These are phyloP conservation scores for Gallinago solitaria DNA, from an alignment of 2,797 vertebrate genomes.

Conservation along the genomic window DNA sequence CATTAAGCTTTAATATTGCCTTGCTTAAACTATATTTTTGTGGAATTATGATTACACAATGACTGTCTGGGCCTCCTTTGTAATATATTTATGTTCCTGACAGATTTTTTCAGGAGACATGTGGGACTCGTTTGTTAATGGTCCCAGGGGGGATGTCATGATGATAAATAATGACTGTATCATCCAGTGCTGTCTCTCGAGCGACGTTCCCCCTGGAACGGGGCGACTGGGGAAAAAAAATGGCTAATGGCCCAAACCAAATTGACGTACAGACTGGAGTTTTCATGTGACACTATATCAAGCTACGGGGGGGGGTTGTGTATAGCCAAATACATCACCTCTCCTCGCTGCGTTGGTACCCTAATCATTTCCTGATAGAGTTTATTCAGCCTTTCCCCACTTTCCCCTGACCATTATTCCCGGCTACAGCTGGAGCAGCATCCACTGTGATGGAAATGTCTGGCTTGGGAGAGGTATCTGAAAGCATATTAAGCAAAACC, in stretches of 20 bases:
- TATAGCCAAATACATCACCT: neutral
- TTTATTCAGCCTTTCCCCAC: neutral
- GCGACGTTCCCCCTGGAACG: neutral
- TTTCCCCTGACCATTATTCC: neutral
- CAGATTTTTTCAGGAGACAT: neutral
- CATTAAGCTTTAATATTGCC: neutral
- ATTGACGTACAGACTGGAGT: neutral
- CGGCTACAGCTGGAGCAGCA: neutral
- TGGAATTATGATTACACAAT: neutral
- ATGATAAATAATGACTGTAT: constrained; percentile 45
- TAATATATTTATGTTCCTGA: constrained; percentile 13
- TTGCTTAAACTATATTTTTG: neutral
- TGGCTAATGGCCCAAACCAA: constrained; percentile 6
- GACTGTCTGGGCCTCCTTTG: neutral
- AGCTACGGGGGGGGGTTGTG: neutral
- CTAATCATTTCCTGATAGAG: neutral
- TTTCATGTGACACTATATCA: neutral
- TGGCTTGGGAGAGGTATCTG: neutral
- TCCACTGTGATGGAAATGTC: neutral
- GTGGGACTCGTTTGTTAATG: constrained; percentile 1
- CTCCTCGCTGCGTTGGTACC: neutral
- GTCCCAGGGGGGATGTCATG: constrained; percentile 3
- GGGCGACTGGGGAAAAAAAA: neutral
- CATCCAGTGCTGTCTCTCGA: constrained; percentile 1
- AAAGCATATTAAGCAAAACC: neutral